Evolutionary conservation across 2,888 invertebrate species (phyloP), one percentile per base, ranked within the genome.

Genomic region (Neoscelio sp.): DNA sequence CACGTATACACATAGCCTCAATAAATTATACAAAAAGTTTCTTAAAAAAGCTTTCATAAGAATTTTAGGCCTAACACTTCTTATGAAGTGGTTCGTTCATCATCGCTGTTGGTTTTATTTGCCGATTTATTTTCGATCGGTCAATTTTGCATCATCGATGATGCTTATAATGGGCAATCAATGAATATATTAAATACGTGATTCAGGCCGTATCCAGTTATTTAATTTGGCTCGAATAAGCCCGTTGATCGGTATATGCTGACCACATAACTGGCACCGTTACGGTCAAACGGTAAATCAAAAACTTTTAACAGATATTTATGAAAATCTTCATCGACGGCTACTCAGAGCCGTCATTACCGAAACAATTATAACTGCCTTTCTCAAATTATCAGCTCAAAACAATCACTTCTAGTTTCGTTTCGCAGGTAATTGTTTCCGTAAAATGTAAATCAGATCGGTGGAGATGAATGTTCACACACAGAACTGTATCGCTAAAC

Each of bases 301-400:
- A 23, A 20, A 30, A 68, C 30, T 70, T 70, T 76, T 70, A 76
- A 70, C 56, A 70, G 70, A 76, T 70, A 76, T 70, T 70, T 76
- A 70, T 70, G 68, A 76, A 76, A 76, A 76, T 75, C 6, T 4
- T 4, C 2, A 23, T 23, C 23, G 23, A 23, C n/a, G n/a, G n/a
- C n/a, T 23, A 23, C 6, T 23, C 6, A 23, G 4, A 23, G 3
- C 65, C 58, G 52, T 75, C 65, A 67, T 67, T 60, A 67, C 8
- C 33, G 33, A 75, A 67, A 74, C 38, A 67, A 74, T 60, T 58
- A 50, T 50, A 42, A 35, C 3, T 26, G 10, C 12, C 23, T 18
- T 35, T 44, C 42, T 65, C 12, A 17, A 10, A 18, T 17, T 20
- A 3, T n/a, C n/a, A n/a, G n/a, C n/a, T n/a, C n/a, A n/a, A n/a